Conservation (phyloP, 64 coral and sea anemone genomes). For the Montipora capricornis region DNA sequence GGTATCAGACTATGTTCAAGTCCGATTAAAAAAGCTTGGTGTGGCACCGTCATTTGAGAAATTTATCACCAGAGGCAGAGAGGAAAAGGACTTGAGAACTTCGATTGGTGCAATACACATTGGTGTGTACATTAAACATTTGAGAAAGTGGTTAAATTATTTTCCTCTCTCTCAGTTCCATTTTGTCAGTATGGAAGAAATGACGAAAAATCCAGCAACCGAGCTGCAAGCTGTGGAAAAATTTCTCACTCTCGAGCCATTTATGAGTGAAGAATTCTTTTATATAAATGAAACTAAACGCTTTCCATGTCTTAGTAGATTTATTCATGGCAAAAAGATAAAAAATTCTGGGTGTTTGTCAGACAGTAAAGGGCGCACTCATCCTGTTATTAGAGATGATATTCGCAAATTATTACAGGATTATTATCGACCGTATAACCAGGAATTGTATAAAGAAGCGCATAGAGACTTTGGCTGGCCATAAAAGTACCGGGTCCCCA, state of each 20-base stretch:
- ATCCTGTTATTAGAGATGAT: constrained; percentile 28
- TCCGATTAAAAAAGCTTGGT: neutral
- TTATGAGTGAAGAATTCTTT: constrained; percentile 70
- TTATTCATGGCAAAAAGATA: neutral
- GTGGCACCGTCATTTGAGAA: constrained; percentile 18
- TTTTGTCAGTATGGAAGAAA: constrained; percentile 72
- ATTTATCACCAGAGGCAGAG: constrained; percentile 19
- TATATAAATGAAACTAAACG: constrained; percentile 63
- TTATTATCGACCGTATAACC: constrained; percentile 68
- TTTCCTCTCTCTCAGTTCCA: constrained; percentile 58
- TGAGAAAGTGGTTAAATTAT: constrained; percentile 68
- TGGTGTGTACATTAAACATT: constrained; percentile 71
- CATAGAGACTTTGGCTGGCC: constrained; percentile 62
- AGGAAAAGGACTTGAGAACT: constrained; percentile 1
- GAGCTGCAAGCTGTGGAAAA: constrained; percentile 69
- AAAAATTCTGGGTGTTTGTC: constrained; percentile 41
- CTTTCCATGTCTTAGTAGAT: constrained; percentile 47
- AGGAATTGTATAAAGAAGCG: constrained; percentile 56
- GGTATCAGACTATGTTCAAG: constrained; percentile 78
- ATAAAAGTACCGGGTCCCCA: neutral
- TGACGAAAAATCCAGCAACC: constrained; percentile 35
- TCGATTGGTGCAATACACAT: constrained; percentile 25
- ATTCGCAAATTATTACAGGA: constrained; percentile 33
- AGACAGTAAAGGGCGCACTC: constrained; percentile 47
- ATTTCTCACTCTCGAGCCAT: constrained; percentile 55